Evolutionary conservation across 2,113 vertebrate species (phyloP), one percentile per base, ranked within the genome.

Genomic region (Egretta garzetta): DNA sequence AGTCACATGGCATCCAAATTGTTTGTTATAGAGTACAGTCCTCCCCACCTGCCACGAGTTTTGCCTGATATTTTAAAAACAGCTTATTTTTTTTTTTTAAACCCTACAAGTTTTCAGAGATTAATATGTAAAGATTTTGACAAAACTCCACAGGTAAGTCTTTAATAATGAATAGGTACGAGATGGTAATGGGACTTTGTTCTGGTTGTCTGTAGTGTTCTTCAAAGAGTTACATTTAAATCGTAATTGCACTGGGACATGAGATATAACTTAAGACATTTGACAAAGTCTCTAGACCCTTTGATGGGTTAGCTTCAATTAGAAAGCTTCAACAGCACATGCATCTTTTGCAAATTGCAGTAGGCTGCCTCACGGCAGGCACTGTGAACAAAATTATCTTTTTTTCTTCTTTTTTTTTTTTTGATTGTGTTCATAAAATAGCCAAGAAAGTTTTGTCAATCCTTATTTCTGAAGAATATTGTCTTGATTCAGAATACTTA

Each of bases 151-250:
- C 93, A 95, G 93, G 64, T 97, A 95, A 82, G 67, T 95, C 92
- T 97, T 98, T 93, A 98, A 97, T 94, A 97, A 97, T 96, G 45
- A 96, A 96, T 87, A 95, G 70, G 91, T 89, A 70, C 2, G 2
- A 88, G 89, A 85, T 14, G 23, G 71, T 87, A 92, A 93, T 86
- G 68, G 93, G 60, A 92, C 93, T 97, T 97, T 96, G 77, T 96
- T 94, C 84, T 96, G 76, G 81, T 85, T 98, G 91, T 97, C 97
- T 97, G 85, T 95, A 97, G 88, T 66, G 52, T 93, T 92, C 86
- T 97, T 97, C 97, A 96, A 98, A 97, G 94, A 89, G 95, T 96
- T 98, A 95, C 82, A 86, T 96, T 98, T 95, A 97, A 97, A 97
- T 96, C 72, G 30, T 88, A 97, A 90, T 95, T 95, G 86, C 53